Conservation (phyloP, 1,140 invertebrate species). For the Bombyx mori region ASM3026992v2 NC_085128.1:13507501-13508000, state of each 20-base stretch:
- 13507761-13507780: conserved; percentile 99
- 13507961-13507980: no score
- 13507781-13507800: conserved; percentile 97
- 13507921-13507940: no score
- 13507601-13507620: no score
- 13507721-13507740: conserved; percentile 98
- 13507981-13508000: no score
- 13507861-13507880: conserved; percentile 91
- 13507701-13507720: conserved; percentile 98
- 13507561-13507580: no score
- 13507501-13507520: no score
- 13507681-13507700: conserved; percentile 97
- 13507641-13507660: conserved; percentile 86
- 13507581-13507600: no score
- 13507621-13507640: no score
- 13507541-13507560: no score
- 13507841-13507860: conserved; percentile 98
- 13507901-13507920: neutral
- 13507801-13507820: conserved; percentile 97
- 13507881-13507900: conserved; percentile 80
- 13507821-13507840: conserved; percentile 97
- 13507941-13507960: no score
- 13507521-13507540: no score
- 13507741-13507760: conserved; percentile 96
- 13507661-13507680: conserved; percentile 84